Percentiles rank a stretch among this genome's conserved stretches.
These are phyloP conservation scores for Ceratina calcarata DNA, from an alignment of 1,140 invertebrate species.

Conservation along the genomic window DNA sequence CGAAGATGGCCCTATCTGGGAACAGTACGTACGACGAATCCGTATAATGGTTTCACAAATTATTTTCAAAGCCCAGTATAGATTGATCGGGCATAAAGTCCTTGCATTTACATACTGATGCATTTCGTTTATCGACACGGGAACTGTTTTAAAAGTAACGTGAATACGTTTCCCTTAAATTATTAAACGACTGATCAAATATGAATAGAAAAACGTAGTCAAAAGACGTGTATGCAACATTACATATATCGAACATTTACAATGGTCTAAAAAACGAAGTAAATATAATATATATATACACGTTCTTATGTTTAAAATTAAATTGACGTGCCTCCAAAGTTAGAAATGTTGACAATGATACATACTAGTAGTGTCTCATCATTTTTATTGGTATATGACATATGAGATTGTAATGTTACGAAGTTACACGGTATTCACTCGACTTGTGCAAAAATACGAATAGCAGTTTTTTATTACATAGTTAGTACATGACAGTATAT, in stretches of 20 bases:
- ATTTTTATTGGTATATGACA: background rate
- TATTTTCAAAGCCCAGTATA: conserved; percentile 28
- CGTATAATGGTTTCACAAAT: conserved; percentile 58
- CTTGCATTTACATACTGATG: background rate
- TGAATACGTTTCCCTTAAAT: background rate
- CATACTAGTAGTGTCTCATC: background rate
- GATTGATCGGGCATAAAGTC: conserved; percentile 25
- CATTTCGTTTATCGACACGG: too few species aligned
- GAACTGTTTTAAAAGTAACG: background rate
- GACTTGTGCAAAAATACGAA: background rate
- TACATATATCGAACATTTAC: conserved; percentile 15
- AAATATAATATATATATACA: conserved; percentile 19
- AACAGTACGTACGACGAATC: conserved; percentile 77
- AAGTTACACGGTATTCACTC: background rate
- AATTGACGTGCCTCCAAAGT: conserved; percentile 30
- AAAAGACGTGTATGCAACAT: conserved; percentile 10
- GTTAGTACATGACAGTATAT: background rate
- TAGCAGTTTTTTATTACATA: conserved; percentile 3
- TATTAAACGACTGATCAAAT: background rate
- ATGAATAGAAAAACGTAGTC: conserved; percentile 22
- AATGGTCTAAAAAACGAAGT: conserved; percentile 15
- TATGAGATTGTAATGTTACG: conserved; percentile 4
- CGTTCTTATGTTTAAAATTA: background rate
- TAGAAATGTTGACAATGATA: conserved; percentile 18
- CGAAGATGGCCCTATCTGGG: conserved; percentile 86